A percentile compares a stretch with the other conserved stretches of the same genome.
phyloP scores from a whole-genome alignment of 2,797 vertebrate species.

The Apogon hyalosoma region DNA sequence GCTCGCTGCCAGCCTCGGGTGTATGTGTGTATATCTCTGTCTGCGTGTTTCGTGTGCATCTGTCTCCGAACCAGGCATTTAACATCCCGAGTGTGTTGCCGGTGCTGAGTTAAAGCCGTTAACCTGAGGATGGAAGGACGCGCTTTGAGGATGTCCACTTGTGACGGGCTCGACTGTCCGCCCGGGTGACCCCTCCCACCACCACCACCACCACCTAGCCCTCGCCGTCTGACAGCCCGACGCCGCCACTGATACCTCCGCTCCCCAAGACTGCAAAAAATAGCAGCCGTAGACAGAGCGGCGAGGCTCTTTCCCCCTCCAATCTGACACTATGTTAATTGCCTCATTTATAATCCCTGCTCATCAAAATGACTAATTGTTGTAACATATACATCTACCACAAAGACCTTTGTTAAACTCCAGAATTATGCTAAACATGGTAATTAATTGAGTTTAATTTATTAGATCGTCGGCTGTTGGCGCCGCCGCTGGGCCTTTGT shows the following conservation, averaged over 20 bases:
- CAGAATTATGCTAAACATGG: conserved; percentile 75
- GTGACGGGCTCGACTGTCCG: conserved; percentile 65
- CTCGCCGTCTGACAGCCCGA: conserved; percentile 54
- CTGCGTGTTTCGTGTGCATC: conserved; percentile 1
- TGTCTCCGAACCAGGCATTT: conserved; percentile 16
- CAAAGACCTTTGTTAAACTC: conserved; percentile 79
- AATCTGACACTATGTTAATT: conserved; percentile 81
- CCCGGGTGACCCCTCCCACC: conserved; percentile 45
- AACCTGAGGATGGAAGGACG: conserved; percentile 65
- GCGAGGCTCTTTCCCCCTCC: conserved; percentile 63
- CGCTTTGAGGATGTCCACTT: conserved; percentile 27
- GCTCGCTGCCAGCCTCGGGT: conserved; percentile 64
- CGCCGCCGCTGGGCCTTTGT: conserved; percentile 40
- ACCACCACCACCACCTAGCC: conserved; percentile 45
- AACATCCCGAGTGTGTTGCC: conserved; percentile 19
- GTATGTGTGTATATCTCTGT: conserved; percentile 29
- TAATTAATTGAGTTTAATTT: conserved; percentile 81
- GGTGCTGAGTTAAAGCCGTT: conserved; percentile 73
- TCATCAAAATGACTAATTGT: conserved; percentile 82
- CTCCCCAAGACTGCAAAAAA: conserved; percentile 36
- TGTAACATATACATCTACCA: conserved; percentile 66
- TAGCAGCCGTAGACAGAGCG: conserved; percentile 43
- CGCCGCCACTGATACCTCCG: conserved; percentile 14
- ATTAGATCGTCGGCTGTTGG: conserved; percentile 63
- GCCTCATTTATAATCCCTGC: conserved; percentile 83